Percentiles rank a stretch among this genome's conserved stretches.
phyloP scores from a whole-genome alignment of 2,797 vertebrate genomes.

The Austrolebias charrua region DNA sequence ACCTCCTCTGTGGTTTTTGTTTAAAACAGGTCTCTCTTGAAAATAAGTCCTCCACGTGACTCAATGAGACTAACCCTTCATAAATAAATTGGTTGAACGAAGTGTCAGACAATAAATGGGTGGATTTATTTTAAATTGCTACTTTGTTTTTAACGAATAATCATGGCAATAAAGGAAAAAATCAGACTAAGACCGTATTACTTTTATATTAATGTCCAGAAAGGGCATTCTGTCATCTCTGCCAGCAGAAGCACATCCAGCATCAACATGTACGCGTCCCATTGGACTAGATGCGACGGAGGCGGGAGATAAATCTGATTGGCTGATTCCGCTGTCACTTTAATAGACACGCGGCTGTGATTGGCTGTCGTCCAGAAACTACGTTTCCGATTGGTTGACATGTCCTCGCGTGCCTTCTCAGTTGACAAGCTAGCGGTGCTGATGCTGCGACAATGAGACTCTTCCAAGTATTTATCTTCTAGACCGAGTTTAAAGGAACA shows the following conservation, averaged over 20 bases:
- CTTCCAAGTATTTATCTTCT: conserved; percentile 69
- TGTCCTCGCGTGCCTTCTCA: conserved; percentile 26
- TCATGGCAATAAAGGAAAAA: neutral
- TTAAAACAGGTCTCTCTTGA: too few relatives aligned
- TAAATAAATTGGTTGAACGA: too few relatives aligned
- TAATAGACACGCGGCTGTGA: neutral
- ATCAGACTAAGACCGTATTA: neutral
- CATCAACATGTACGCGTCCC: conserved; percentile 52
- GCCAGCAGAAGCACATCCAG: conserved; percentile 20
- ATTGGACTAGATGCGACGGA: conserved; percentile 43
- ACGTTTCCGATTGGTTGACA: conserved; percentile 54
- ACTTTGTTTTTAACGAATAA: neutral
- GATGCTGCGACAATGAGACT: conserved; percentile 76
- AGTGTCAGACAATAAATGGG: too few relatives aligned
- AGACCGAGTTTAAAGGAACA: conserved; percentile 42
- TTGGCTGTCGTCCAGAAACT: conserved; percentile 34
- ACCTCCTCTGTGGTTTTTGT: too few relatives aligned
- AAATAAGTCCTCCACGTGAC: too few relatives aligned
- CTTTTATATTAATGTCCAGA: conserved; percentile 5
- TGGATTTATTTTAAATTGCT: neutral
- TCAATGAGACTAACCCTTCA: too few relatives aligned
- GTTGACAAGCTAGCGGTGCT: conserved; percentile 62
- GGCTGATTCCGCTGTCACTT: conserved; percentile 10
- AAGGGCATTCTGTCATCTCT: conserved; percentile 29
- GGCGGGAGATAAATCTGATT: conserved; percentile 23